These are phyloP conservation scores for Diachasmimorpha longicaudata DNA, from an alignment of 1,140 invertebrate species.

Conservation along the genomic window DNA sequence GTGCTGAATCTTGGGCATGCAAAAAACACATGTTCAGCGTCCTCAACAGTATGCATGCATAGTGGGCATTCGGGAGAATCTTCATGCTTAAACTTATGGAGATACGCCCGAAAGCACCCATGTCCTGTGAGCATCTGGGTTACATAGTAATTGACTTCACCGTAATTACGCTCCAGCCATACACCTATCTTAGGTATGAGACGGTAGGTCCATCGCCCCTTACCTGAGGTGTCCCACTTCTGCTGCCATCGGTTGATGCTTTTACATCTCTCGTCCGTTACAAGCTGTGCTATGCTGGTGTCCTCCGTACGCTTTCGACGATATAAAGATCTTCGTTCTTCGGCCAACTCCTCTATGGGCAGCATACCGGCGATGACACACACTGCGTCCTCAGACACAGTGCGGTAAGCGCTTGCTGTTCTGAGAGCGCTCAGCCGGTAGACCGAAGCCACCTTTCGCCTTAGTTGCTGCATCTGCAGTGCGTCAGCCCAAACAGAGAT, in stretches of 20 bases:
- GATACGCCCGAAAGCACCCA: constrained; percentile 47
- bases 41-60: not conserved
- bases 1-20: not conserved
- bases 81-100: constrained; percentile 37
- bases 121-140: constrained; percentile 27
- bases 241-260: constrained; percentile 18
- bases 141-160: constrained; percentile 35
- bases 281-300: constrained; percentile 3
- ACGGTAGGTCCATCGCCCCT: constrained; percentile 4
- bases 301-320: not conserved
- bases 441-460: constrained; percentile 15
- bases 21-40: constrained; percentile 20
- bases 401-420: constrained; percentile 27
- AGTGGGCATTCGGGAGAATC: constrained; percentile 38
- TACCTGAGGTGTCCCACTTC: not conserved
- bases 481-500: constrained; percentile 19
- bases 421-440: constrained; percentile 8
- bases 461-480: constrained; percentile 1
- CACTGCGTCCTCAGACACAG: constrained; percentile 28
- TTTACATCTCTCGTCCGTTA: constrained; percentile 9
- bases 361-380: constrained; percentile 32
- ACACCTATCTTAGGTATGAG: constrained; percentile 30
- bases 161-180: constrained; percentile 32
- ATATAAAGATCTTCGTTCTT: constrained; percentile 19
- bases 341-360: constrained; percentile 31